Evolutionary conservation across 1,140 invertebrate species (phyloP).

Genomic region (Lepidotrigona ventralis): DNA sequence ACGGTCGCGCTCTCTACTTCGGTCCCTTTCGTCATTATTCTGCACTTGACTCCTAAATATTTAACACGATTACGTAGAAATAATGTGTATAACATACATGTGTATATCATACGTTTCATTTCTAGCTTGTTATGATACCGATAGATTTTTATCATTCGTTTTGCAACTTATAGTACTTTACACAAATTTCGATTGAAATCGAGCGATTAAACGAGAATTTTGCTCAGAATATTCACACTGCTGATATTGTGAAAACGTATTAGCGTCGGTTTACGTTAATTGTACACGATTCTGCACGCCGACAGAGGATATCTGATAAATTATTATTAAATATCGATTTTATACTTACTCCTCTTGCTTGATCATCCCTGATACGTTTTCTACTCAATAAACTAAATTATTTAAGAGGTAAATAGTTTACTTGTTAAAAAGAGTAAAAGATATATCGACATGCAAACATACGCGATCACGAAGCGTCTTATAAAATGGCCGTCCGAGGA

Average conservation of each 20-base stretch:
- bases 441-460: slow-evolving; percentile 46
- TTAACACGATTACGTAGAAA: not conserved
- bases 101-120: not conserved
- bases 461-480: slow-evolving; percentile 62
- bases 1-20: slow-evolving; percentile 82
- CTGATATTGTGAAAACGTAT: not conserved
- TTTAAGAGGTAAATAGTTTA: slow-evolving; percentile 1
- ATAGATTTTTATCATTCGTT: too few relatives aligned
- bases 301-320: not conserved
- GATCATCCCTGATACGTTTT: slow-evolving; percentile 40
- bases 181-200: not conserved
- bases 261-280: slow-evolving; percentile 6
- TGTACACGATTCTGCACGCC: not conserved
- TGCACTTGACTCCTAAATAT: slow-evolving; percentile 59
- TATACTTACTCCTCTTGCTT: slow-evolving; percentile 61
- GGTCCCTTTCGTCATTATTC: slow-evolving; percentile 77
- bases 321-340: not conserved
- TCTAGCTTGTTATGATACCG: not conserved
- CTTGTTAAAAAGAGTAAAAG: slow-evolving; percentile 39
- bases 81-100: not conserved
- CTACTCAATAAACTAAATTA: slow-evolving; percentile 10
- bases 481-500: slow-evolving; percentile 62
- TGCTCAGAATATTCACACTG: not conserved
- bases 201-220: not conserved
- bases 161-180: not conserved